These are phyloP conservation scores for Labia minor DNA, from an alignment of 2,888 invertebrate species.

Conservation along the genomic window DNA sequence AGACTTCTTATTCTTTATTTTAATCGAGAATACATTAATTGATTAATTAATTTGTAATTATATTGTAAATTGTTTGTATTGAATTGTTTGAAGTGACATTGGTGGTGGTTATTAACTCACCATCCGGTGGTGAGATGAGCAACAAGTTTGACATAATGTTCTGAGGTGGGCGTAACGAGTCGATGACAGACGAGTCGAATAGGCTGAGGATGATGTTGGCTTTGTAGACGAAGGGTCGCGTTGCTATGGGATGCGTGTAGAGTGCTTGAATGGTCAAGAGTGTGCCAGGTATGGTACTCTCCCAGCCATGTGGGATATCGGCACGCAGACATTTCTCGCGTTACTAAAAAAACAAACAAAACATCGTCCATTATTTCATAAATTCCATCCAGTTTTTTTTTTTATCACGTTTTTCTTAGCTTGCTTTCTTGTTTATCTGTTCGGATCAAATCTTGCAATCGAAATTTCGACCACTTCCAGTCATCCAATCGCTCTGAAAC, in stretches of 20 bases:
- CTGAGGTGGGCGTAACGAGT: background rate
- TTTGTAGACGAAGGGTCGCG: slow-evolving; percentile 51
- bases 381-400: no score
- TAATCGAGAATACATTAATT: no score
- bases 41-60: no score
- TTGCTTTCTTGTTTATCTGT: no score
- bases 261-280: slow-evolving; percentile 58
- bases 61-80: no score
- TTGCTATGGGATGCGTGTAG: slow-evolving; percentile 65
- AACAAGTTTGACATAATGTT: background rate
- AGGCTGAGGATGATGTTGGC: slow-evolving; percentile 37
- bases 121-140: background rate
- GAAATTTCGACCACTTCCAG: no score
- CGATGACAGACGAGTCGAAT: slow-evolving; percentile 50
- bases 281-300: slow-evolving; percentile 69
- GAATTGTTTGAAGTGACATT: no score
- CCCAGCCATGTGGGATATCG: slow-evolving; percentile 70
- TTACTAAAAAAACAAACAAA: background rate
- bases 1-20: no score
- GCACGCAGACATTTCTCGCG: slow-evolving; percentile 36
- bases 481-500: no score
- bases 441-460: no score
- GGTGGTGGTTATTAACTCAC: no score
- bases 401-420: no score
- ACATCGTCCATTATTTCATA: background rate